A percentile compares a stretch with the other conserved stretches of the same genome.
Conservation (phyloP, 2,113 vertebrate species). For the Podarcis cretensis region DNA sequence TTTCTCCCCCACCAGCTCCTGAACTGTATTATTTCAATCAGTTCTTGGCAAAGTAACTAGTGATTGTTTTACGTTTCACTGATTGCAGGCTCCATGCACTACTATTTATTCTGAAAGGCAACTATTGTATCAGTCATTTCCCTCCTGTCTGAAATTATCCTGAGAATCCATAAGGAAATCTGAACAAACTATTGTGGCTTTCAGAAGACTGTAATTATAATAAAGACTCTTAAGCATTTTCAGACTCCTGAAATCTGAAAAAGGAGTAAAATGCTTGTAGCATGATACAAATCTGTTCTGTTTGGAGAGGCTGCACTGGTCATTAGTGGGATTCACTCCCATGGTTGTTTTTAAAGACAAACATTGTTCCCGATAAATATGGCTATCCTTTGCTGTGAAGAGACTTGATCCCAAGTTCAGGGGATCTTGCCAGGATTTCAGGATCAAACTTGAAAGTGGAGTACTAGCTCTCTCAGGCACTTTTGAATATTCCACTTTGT, state of each 20-base stretch:
- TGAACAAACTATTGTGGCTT: constrained; percentile 31
- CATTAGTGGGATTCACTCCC: not conserved
- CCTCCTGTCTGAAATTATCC: constrained; percentile 42
- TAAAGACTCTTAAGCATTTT: not conserved
- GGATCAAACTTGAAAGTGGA: not conserved
- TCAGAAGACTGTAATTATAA: not conserved
- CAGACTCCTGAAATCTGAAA: not conserved
- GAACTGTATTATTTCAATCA: constrained; percentile 27
- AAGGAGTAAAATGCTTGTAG: not conserved
- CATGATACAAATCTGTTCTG: not conserved
- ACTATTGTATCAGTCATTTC: not conserved
- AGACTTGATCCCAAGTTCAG: not conserved
- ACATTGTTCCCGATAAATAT: constrained; percentile 21
- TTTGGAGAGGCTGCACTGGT: not conserved
- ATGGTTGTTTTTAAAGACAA: constrained; percentile 29
- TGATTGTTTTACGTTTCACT: constrained; percentile 13
- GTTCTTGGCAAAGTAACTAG: constrained; percentile 34
- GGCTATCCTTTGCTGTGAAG: not conserved
- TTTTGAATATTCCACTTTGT: not conserved
- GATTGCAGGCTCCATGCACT: constrained; percentile 27
- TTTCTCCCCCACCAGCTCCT: not conserved
- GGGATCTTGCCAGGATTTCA: not conserved
- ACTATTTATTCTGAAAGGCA: constrained; percentile 2
- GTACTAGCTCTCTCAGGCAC: not conserved
- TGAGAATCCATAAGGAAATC: constrained; percentile 26